phyloP scores from a whole-genome alignment of 2,888 invertebrate species.

The Nebria salina region DNA sequence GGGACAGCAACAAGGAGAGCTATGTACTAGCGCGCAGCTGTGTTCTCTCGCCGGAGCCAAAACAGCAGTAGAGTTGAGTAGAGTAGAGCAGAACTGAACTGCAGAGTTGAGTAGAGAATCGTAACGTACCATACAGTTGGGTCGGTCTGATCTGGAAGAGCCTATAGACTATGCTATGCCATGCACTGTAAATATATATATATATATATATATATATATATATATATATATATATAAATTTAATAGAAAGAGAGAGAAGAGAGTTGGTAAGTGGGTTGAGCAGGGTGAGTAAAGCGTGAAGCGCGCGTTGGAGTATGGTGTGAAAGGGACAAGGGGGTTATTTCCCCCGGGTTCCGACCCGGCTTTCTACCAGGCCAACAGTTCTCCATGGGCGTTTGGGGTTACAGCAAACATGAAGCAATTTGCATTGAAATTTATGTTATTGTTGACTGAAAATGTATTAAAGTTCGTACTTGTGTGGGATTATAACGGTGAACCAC shows the following conservation, averaged over 20 bases:
- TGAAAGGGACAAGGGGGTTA: constrained; percentile 46
- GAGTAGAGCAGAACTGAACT: neutral
- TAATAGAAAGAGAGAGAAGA: constrained; percentile 1
- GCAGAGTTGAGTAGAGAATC: neutral
- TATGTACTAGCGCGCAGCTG: constrained; percentile 5
- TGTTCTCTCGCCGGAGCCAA: constrained; percentile 7
- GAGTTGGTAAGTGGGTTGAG: neutral
- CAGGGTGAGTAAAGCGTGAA: neutral
- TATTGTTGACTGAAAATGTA: constrained; percentile 56
- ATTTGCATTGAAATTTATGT: constrained; percentile 59
- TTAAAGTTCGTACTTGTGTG: constrained; percentile 50
- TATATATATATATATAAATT: constrained; percentile 4
- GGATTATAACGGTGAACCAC: constrained; percentile 41
- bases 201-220: neutral
- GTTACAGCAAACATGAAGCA: constrained; percentile 55
- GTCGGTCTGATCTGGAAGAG: neutral
- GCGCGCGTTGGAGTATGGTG: neutral
- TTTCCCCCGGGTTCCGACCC: constrained; percentile 53
- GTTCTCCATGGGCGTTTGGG: constrained; percentile 54
- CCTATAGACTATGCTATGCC: neutral
- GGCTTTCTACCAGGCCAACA: constrained; percentile 50
- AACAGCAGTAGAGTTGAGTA: neutral
- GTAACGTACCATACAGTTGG: neutral
- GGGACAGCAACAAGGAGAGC: constrained; percentile 8
- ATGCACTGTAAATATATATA: neutral